Percentiles rank a stretch among this genome's conserved stretches.
Conservation (phyloP, 2,888 invertebrate genomes). For the Rhagonycha lutea region DNA sequence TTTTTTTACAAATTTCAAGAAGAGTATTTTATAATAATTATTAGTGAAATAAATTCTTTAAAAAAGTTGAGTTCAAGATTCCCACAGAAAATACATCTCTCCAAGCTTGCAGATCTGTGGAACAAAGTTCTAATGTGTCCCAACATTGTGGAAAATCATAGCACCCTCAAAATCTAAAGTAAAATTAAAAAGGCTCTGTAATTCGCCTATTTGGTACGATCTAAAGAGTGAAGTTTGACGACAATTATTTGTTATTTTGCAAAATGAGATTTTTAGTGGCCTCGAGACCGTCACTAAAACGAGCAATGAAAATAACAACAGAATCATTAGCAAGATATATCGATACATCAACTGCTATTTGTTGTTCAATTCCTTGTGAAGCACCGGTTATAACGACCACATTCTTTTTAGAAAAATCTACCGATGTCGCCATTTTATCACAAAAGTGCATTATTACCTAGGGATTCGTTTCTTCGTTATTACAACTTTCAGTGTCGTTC, state of each 20-base stretch:
- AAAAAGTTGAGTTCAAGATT: constrained; percentile 71
- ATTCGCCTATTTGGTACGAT: constrained; percentile 60
- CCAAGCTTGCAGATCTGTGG: constrained; percentile 67
- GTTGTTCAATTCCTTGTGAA: constrained; percentile 84
- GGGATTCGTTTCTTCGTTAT: background rate
- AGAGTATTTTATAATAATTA: no score
- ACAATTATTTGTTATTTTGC: constrained; percentile 55
- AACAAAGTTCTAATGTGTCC: constrained; percentile 76
- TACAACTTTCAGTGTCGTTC: constrained; percentile 10
- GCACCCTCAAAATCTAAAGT: constrained; percentile 65
- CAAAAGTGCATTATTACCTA: background rate
- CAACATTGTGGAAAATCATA: constrained; percentile 88
- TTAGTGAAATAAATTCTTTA: constrained; percentile 53
- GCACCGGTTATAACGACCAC: constrained; percentile 81
- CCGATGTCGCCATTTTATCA: constrained; percentile 26
- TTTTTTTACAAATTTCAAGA: no score
- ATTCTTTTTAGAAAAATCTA: constrained; percentile 64
- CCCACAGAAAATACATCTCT: constrained; percentile 71
- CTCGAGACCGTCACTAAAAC: constrained; percentile 68
- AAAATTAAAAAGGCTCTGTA: constrained; percentile 57
- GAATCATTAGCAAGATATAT: constrained; percentile 70
- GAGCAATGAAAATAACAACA: constrained; percentile 74
- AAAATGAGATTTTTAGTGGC: constrained; percentile 63
- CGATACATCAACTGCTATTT: constrained; percentile 75
- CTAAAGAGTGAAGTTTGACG: constrained; percentile 60